A percentile compares a stretch with the other conserved stretches of the same genome.
Evolutionary conservation across 2,113 vertebrate genomes (phyloP).

Genomic region (Mormoops blainvillei): DNA sequence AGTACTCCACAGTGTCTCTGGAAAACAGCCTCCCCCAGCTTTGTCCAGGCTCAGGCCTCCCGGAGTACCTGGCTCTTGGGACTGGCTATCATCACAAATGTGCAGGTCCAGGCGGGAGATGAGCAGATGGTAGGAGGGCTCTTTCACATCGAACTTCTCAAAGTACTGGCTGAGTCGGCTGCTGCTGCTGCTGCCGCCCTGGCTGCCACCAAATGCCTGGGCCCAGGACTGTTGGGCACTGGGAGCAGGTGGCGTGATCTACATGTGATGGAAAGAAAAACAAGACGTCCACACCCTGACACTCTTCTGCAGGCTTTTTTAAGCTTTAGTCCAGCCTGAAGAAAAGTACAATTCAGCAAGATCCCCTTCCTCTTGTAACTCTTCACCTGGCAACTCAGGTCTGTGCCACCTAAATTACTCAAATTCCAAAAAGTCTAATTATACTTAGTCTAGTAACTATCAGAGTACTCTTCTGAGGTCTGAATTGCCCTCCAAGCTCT

Average conservation of each 20-base stretch:
- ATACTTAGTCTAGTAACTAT: not conserved
- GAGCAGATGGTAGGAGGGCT: conserved; percentile 97
- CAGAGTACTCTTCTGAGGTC: not conserved
- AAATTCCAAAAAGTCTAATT: not conserved
- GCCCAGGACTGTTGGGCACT: conserved; percentile 88
- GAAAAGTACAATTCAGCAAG: not conserved
- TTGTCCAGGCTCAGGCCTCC: not conserved
- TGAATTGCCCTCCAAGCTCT: not conserved
- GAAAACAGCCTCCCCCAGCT: not conserved
- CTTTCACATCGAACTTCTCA: conserved; percentile 93
- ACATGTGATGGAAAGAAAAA: conserved; percentile 31
- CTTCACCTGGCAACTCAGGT: not conserved
- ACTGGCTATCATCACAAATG: conserved; percentile 93
- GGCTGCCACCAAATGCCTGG: conserved; percentile 79
- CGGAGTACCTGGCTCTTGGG: conserved; percentile 85
- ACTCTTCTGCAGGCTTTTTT: not conserved
- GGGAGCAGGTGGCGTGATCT: conserved; percentile 90
- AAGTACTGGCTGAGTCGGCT: conserved; percentile 93
- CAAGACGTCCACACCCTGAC: not conserved
- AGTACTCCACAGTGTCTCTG: not conserved
- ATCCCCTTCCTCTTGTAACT: not conserved
- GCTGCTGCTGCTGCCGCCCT: conserved; percentile 64
- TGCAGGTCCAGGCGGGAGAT: conserved; percentile 97
- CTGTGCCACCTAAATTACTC: not conserved
- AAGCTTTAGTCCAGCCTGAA: not conserved